Base-by-base conservation (phyloP, 2,113 vertebrate species). In the Osmerus eperlanus region DNA sequence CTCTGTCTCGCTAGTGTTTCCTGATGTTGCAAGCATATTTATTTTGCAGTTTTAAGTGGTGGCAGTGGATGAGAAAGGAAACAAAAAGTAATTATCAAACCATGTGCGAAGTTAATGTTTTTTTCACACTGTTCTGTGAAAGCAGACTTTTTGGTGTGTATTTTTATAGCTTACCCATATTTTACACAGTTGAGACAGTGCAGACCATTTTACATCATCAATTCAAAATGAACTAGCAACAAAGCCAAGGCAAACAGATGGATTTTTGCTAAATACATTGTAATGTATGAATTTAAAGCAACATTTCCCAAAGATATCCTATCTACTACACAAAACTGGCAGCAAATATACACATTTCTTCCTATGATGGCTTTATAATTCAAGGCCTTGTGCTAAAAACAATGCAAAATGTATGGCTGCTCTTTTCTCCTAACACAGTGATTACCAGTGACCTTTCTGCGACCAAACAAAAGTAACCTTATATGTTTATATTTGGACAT, bases 41-140 rank as follows among this genome's bases (percentile, higher is more conserved):
- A 90, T 88, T 88, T 89, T 90, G 85, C 84, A 66, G 73, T 79
- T 84, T 84, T 83, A 88, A 89, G 85, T 83, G 87, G 83, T 73
- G 86, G 78, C 84, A 83, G 81, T 81, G 86, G 86, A 87, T 77
- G 81, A 82, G 68, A 68, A 71, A 63, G 75, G 80, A 84, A 88
- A 90, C 85, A 89, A 91, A 89, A 83, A 90, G 76, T 82, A 86
- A 86, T 88, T 92, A 75, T 87, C 78, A 75, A 81, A 84, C 78
- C 72, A 81, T 83, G 85, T 87, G 85, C 83, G 72, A 85, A 79
- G 78, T 81, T 86, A 77, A 81, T 82, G 75, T 16, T 77, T 77
- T 77, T 82, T 84, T 80, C 76, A 55, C 51, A 41, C 60, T 53
- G 68, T 76, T 80, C 77, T 47, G 67, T 32, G 7, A 58, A 6